Evolutionary conservation across 2,888 invertebrate species (phyloP), one percentile per base, ranked within the genome.

Genomic region (Eulithis prunata): DNA sequence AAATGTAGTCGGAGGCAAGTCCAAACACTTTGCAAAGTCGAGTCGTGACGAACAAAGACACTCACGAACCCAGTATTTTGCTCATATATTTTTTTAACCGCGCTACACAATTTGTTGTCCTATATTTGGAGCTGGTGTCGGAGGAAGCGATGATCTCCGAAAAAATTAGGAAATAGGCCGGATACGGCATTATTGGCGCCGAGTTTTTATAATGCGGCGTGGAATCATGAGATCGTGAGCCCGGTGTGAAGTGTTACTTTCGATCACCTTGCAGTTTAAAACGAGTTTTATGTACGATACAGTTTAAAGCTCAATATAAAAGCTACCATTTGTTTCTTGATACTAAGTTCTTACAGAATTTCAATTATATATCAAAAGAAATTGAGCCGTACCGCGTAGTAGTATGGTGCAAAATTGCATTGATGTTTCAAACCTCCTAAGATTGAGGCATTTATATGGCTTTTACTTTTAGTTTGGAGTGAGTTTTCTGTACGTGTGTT

Each of bases 151-250:
- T 55, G 53, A 64, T 63, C 53, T 36, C 65, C 41, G 41, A 69
- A 71, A 73, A 73, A 70, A 66, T 56, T 32, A 69, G 69, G 57
- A 69, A 68, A 66, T 36, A 53, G 49, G 45, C 68, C 71, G 71
- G 71, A 71, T 66, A 71, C 64, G 63, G 62, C 59, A 69, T 64
- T 68, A 69, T 73, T 60, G 65, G 55, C 65, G 60, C 49, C 54
- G 28, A 53, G 62, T 65, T 69, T 65, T 68, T 64, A 64, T 67
- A 57, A 21, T 21, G 32, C 32, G n/a, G 38, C 38, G 13, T 49
- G 56, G 49, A 60, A 36, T 56, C 57, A 52, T 28, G 61, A 66
- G 52, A 53, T 53, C 1, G 52, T 14, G n/a, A 45, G 14, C n/a
- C 57, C 47, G 32, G 49, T 49, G 57, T 7, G 13, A 58, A 32